Evolutionary conservation across 1,140 invertebrate genomes (phyloP).

Genomic region (Dendroctonus valens): DNA sequence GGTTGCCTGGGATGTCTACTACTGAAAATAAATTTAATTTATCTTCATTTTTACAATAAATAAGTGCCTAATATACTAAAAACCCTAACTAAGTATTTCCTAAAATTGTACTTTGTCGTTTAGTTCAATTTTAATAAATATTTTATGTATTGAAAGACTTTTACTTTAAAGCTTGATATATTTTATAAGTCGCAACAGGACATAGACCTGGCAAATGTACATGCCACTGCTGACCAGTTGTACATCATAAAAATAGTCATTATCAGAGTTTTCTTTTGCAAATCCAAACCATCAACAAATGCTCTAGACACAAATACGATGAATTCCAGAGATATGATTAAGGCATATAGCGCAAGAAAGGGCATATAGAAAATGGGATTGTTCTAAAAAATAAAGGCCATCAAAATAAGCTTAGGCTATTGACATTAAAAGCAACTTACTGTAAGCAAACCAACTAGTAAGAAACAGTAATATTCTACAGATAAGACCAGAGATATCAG

Average conservation of each 20-base stretch:
- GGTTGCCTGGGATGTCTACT: too few species aligned
- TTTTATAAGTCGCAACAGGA: slow-evolving; percentile 42
- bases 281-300: slow-evolving; percentile 38
- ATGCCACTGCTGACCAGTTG: slow-evolving; percentile 44
- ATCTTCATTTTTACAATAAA: too few species aligned
- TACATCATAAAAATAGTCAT: slow-evolving; percentile 43
- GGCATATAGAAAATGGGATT: slow-evolving; percentile 43
- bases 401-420: background rate
- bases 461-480: slow-evolving; percentile 43
- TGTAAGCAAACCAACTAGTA: slow-evolving; percentile 41
- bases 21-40: too few species aligned
- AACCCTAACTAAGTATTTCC: too few species aligned
- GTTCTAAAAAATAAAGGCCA: slow-evolving; percentile 35
- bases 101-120: too few species aligned
- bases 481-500: slow-evolving; percentile 44
- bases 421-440: slow-evolving; percentile 28
- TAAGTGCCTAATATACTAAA: too few species aligned
- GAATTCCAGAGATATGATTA: slow-evolving; percentile 42
- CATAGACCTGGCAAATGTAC: slow-evolving; percentile 39
- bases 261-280: slow-evolving; percentile 36
- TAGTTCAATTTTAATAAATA: slow-evolving; percentile 26
- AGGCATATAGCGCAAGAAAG: slow-evolving; percentile 39
- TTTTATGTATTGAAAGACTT: slow-evolving; percentile 6
- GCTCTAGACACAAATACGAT: slow-evolving; percentile 38
- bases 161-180: background rate